These are phyloP conservation scores for Ceratoteleas bidentatus DNA, from an alignment of 1,140 invertebrate genomes.

Conservation along the genomic window DNA sequence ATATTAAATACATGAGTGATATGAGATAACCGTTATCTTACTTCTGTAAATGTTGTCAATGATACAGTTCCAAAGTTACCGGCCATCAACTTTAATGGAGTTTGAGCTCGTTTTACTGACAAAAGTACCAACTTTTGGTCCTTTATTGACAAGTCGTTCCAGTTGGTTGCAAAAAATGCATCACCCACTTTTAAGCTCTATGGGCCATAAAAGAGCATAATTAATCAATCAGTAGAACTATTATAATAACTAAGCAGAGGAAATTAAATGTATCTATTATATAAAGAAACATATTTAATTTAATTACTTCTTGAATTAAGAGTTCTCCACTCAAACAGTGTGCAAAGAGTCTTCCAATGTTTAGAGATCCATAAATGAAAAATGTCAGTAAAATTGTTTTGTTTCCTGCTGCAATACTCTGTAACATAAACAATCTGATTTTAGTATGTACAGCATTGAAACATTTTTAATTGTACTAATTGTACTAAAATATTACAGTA, in stretches of 20 bases:
- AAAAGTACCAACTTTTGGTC: slow-evolving; percentile 44
- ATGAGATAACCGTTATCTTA: too few species aligned
- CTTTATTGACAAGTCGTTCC: slow-evolving; percentile 38
- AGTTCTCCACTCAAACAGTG: slow-evolving; percentile 55
- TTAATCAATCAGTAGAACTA: too few species aligned
- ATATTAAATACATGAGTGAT: too few species aligned
- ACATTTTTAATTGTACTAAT: too few species aligned
- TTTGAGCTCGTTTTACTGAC: slow-evolving; percentile 44
- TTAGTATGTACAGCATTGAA: too few species aligned
- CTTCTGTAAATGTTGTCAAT: slow-evolving; percentile 44
- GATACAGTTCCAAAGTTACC: slow-evolving; percentile 49
- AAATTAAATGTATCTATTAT: too few species aligned
- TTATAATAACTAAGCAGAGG: too few species aligned
- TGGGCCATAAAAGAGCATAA: too few species aligned
- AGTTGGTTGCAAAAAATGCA: slow-evolving; percentile 52
- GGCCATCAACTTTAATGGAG: slow-evolving; percentile 31
- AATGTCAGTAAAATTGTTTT: slow-evolving; percentile 53
- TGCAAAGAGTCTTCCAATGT: slow-evolving; percentile 49
- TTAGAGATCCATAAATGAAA: slow-evolving; percentile 56
- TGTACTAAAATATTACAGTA: too few species aligned
- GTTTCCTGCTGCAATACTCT: slow-evolving; percentile 44
- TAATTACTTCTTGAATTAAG: slow-evolving; percentile 49
- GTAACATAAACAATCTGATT: neutral
- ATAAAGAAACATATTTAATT: too few species aligned
- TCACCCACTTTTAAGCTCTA: slow-evolving; percentile 42